Percentiles rank a stretch among this genome's conserved stretches.
phyloP scores from a whole-genome alignment of 2,797 vertebrate species.

The Chelon labrosus region DNA sequence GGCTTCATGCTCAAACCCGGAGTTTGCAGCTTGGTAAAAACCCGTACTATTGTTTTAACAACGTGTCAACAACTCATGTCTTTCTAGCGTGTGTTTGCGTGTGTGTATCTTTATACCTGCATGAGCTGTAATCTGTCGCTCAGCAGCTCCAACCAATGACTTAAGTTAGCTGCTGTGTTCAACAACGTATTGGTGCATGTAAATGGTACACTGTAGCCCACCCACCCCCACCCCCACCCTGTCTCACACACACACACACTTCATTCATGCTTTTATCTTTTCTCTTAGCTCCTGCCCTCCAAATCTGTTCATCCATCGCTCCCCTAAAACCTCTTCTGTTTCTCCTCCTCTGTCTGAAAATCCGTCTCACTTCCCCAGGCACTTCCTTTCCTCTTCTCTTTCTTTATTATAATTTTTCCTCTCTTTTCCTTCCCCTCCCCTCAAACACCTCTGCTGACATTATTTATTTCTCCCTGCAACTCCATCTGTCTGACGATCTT shows the following conservation, averaged over 20 bases:
- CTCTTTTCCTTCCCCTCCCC: slow-evolving; percentile 28
- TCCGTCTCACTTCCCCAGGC: slow-evolving; percentile 59
- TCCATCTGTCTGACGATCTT: slow-evolving; percentile 73
- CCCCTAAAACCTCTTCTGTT: slow-evolving; percentile 55
- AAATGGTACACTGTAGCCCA: slow-evolving; percentile 65
- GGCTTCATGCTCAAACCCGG: no score
- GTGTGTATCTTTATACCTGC: slow-evolving; percentile 39
- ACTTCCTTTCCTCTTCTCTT: slow-evolving; percentile 39
- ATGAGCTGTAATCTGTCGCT: slow-evolving; percentile 21
- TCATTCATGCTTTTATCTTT: slow-evolving; percentile 69
- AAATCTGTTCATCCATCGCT: slow-evolving; percentile 75
- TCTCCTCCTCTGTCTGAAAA: slow-evolving; percentile 63
- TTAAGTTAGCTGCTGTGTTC: slow-evolving; percentile 75
- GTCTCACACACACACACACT: slow-evolving; percentile 17
- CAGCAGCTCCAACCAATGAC: slow-evolving; percentile 63
- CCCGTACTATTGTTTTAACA: slow-evolving; percentile 33
- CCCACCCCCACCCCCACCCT: not conserved
- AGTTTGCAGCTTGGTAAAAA: slow-evolving; percentile 28
- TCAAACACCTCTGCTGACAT: slow-evolving; percentile 66
- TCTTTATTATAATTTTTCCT: slow-evolving; percentile 57
- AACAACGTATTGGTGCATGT: slow-evolving; percentile 72
- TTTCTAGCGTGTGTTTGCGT: slow-evolving; percentile 8
- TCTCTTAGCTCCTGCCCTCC: slow-evolving; percentile 71
- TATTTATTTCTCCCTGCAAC: slow-evolving; percentile 71
- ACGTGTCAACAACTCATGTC: slow-evolving; percentile 53